Percentiles rank a stretch among this genome's conserved stretches.
phyloP scores from a whole-genome alignment of 2,888 invertebrate species.

The Protophormia terraenovae region DNA sequence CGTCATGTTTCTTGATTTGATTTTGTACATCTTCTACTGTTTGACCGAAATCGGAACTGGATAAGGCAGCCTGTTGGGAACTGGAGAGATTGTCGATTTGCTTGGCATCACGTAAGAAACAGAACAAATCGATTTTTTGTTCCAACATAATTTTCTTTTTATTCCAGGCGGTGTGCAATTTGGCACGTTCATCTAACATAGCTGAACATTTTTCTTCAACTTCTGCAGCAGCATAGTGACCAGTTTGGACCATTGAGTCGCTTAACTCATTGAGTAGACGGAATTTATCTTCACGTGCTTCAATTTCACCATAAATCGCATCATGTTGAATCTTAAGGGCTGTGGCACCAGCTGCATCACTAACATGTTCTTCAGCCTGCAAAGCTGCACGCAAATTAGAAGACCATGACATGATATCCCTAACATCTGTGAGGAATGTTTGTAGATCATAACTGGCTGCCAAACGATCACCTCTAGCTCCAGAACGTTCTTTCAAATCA shows the following conservation, averaged over 20 bases:
- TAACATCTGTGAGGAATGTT: constrained; percentile 91
- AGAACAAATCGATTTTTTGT: constrained; percentile 95
- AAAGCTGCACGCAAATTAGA: constrained; percentile 89
- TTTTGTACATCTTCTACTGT: constrained; percentile 94
- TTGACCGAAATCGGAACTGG: constrained; percentile 87
- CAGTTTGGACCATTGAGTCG: constrained; percentile 91
- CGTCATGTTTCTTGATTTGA: constrained; percentile 95
- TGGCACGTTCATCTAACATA: constrained; percentile 89
- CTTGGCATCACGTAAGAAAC: constrained; percentile 96
- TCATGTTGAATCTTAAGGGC: constrained; percentile 91
- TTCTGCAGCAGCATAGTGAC: constrained; percentile 91
- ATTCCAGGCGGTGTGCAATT: constrained; percentile 92
- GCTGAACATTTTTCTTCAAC: constrained; percentile 90
- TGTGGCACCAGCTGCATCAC: constrained; percentile 91
- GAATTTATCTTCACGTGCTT: constrained; percentile 92
- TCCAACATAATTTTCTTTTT: constrained; percentile 93
- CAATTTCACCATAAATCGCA: constrained; percentile 91
- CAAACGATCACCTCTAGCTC: constrained; percentile 89
- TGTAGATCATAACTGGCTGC: constrained; percentile 94
- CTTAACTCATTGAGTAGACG: constrained; percentile 88
- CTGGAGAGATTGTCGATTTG: constrained; percentile 94
- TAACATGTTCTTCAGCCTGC: constrained; percentile 90
- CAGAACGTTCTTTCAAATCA: constrained; percentile 90
- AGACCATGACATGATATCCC: constrained; percentile 95
- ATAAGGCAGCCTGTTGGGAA: constrained; percentile 91